Percentiles rank a stretch among this genome's conserved stretches.
Conservation (phyloP, 2,888 invertebrate species). For the Drosophila picticornis region DNA sequence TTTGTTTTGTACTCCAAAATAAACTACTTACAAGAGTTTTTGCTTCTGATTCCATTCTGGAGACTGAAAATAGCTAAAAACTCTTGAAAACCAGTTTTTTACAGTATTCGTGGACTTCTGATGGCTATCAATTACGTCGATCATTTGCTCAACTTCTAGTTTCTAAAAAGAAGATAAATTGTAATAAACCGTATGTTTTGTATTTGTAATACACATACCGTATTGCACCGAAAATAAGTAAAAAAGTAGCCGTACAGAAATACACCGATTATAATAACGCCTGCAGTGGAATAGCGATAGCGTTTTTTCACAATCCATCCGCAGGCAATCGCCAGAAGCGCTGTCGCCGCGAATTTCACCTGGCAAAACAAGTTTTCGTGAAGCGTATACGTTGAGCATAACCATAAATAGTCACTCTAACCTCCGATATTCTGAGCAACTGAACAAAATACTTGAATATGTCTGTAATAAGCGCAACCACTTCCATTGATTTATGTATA, state of each 20-base stretch:
- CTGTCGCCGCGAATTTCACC: conserved; percentile 69
- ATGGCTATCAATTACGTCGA: conserved; percentile 63
- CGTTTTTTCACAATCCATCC: conserved; percentile 67
- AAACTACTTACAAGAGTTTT: conserved; percentile 54
- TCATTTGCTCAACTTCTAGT: conserved; percentile 70
- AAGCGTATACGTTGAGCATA: not conserved
- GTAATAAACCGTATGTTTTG: not conserved
- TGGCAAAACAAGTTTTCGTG: conserved; percentile 48
- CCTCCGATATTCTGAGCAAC: conserved; percentile 70
- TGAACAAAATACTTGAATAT: conserved; percentile 64
- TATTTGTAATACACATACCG: conserved; percentile 55
- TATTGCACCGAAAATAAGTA: conserved; percentile 82
- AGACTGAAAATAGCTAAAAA: conserved; percentile 27
- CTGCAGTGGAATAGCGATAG: conserved; percentile 53
- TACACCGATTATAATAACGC: conserved; percentile 54
- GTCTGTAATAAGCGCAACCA: conserved; percentile 56
- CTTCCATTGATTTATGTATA: conserved; percentile 29
- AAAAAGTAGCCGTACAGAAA: conserved; percentile 74
- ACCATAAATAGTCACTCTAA: conserved; percentile 40
- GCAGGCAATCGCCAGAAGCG: conserved; percentile 36
- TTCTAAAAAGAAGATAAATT: conserved; percentile 59
- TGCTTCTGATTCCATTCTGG: conserved; percentile 42
- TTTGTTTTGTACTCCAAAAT: not conserved
- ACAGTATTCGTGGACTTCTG: conserved; percentile 7
- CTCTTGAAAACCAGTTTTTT: conserved; percentile 39